A percentile compares a stretch with the other conserved stretches of the same genome.
These are phyloP conservation scores for Chelmon rostratus DNA, from an alignment of 2,797 vertebrate genomes.

Conservation along the genomic window DNA sequence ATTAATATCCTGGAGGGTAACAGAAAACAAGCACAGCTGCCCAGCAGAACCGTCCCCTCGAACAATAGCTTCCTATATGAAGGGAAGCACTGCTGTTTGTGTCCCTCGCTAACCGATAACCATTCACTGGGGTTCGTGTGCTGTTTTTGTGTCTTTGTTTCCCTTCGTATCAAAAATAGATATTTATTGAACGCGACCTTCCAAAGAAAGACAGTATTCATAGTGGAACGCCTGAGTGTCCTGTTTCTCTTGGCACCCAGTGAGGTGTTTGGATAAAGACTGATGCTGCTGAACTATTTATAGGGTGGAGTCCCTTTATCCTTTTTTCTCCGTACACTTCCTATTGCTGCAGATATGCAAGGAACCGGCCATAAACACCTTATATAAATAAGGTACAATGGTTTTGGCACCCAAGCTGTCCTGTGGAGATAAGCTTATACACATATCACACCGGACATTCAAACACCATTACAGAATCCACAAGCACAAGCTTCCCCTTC, in stretches of 20 bases:
- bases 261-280: conserved; percentile 51
- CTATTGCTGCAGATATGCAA: conserved; percentile 38
- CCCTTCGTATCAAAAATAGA: conserved; percentile 52
- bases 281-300: conserved; percentile 69
- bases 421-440: conserved; percentile 56
- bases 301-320: conserved; percentile 58
- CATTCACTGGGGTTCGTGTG: conserved; percentile 30
- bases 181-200: conserved; percentile 56
- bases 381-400: conserved; percentile 44
- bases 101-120: conserved; percentile 15
- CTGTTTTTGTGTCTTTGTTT: conserved; percentile 43
- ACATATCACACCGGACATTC: conserved; percentile 30
- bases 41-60: conserved; percentile 51
- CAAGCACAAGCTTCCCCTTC: neutral
- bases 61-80: conserved; percentile 75
- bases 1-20: conserved; percentile 70
- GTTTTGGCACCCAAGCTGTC: conserved; percentile 50
- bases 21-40: conserved; percentile 72
- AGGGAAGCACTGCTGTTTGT: conserved; percentile 47
- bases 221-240: conserved; percentile 37
- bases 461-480: conserved; percentile 22
- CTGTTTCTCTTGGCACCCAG: conserved; percentile 60
- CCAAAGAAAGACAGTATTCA: conserved; percentile 54
- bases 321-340: conserved; percentile 19
- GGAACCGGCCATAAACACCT: conserved; percentile 30